These are phyloP conservation scores for Nyctalus aviator DNA, from an alignment of 2,797 vertebrate genomes.

Conservation along the genomic window DNA sequence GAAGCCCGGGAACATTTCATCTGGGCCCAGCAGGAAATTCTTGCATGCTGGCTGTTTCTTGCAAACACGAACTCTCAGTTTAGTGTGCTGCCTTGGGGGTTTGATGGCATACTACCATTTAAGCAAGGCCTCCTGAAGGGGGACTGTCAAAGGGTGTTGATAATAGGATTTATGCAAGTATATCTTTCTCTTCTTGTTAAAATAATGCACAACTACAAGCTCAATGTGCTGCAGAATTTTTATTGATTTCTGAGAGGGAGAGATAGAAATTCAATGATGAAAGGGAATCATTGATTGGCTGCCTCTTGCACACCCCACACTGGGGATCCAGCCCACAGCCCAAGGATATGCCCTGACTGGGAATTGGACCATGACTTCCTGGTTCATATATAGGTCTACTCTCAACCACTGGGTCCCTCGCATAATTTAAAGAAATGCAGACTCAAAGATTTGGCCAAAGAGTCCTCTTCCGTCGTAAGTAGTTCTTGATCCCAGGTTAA, in stretches of 20 bases:
- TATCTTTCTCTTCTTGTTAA: slow-evolving; percentile 7
- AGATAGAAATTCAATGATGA: no score
- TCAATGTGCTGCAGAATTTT: neutral
- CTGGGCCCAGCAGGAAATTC: neutral
- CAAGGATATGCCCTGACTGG: no score
- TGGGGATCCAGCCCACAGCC: no score
- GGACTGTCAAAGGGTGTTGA: neutral
- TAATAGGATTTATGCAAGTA: neutral
- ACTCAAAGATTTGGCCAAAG: neutral
- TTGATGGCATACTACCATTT: neutral
- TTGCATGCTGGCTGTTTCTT: neutral
- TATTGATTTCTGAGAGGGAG: no score
- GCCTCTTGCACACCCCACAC: no score
- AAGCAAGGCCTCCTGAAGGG: slow-evolving; percentile 12
- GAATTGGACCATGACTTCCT: no score
- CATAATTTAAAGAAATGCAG: slow-evolving; percentile 16
- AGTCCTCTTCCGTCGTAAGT: neutral
- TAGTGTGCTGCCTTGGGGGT: neutral
- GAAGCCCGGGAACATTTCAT: neutral
- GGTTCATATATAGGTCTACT: no score
- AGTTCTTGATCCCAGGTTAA: neutral
- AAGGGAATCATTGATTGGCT: no score
- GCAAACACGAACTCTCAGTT: neutral
- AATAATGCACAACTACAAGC: neutral
- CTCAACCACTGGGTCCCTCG: no score